Evolutionary conservation across 2,113 vertebrate genomes (phyloP), one percentile per base, ranked within the genome.

Genomic region (Gracilinanus agilis): DNA sequence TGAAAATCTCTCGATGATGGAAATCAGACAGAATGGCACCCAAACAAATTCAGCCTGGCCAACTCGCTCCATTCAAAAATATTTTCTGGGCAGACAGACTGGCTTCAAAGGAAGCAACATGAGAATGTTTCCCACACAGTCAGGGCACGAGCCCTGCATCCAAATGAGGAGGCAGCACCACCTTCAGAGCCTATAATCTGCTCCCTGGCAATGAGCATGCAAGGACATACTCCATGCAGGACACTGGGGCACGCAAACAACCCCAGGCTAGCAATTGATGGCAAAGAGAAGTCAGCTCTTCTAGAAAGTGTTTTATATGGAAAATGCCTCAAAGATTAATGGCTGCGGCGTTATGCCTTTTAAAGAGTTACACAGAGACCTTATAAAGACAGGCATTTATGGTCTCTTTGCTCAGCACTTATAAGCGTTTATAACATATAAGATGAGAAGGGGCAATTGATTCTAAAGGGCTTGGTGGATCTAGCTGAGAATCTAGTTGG

Each of bases 81-180:
- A 83, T 90, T 93, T 96, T 91, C 94, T 97, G 0, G 90, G 53
- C 56, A 61, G 90, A 44, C 49, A 90, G 61, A 97, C 44, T 25
- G 44, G 49, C 27, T 90, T 90, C 44, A 90, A 53, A 90, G 89
- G 89, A 90, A 90, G 49, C 53, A 75, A 53, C 91, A 92, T 44
- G 90, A 90, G 91, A 94, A 92, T 91, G 94, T 95, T 96, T 95
- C 94, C 97, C 97, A 95, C 44, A 94, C 91, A 97, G 94, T 96
- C 96, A 97, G 95, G 44, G 96, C 96, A 95, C 91, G 93, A 56
- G 97, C 90, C 92, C 95, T 92, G 95, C 92, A 96, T 93, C 92
- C 88, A 40, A 75, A 97, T 98, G 96, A 97, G 94, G 93, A 13
- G 53, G 0, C 9, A 94, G 55, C 67, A 90, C 90, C 90, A 95